These are phyloP conservation scores for Gadus chalcogrammus DNA, from an alignment of 2,113 vertebrate genomes.

Conservation along the genomic window DNA sequence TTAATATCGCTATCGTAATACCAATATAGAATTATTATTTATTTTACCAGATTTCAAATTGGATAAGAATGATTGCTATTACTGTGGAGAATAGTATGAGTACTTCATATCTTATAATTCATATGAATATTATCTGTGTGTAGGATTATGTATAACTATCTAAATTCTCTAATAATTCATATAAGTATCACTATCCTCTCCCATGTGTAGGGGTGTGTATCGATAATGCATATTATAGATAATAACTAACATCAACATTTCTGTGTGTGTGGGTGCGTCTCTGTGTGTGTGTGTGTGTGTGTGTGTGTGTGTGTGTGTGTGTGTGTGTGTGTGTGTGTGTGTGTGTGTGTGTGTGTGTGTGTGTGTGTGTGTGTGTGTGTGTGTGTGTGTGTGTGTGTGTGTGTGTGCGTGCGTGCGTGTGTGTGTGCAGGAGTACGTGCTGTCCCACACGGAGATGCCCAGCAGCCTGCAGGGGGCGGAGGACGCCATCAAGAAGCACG, in stretches of 20 bases:
- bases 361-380: no score
- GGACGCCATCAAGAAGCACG: constrained; percentile 88
- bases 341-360: constrained; percentile 17
- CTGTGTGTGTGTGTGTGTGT: constrained; percentile 6
- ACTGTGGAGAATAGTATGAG: no score
- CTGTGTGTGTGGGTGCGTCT: constrained; percentile 3
- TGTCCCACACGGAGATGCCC: constrained; percentile 93
- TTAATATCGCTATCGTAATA: no score
- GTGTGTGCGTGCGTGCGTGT: not conserved
- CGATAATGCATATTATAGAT: not conserved
- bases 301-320: no score
- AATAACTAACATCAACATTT: not conserved
- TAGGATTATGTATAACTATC: no score
- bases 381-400: no score
- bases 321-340: no score
- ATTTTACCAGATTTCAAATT: no score
- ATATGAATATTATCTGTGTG: no score
- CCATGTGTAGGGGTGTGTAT: not conserved
- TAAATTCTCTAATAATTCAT: not conserved
- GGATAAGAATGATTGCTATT: no score
- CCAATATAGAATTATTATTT: no score
- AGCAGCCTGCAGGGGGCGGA: constrained; percentile 82
- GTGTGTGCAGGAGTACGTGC: constrained; percentile 81
- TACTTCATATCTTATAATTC: no score
- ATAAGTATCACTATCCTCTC: not conserved